Conservation (phyloP, 2,888 invertebrate species). For the Ferrisia virgata region DNA sequence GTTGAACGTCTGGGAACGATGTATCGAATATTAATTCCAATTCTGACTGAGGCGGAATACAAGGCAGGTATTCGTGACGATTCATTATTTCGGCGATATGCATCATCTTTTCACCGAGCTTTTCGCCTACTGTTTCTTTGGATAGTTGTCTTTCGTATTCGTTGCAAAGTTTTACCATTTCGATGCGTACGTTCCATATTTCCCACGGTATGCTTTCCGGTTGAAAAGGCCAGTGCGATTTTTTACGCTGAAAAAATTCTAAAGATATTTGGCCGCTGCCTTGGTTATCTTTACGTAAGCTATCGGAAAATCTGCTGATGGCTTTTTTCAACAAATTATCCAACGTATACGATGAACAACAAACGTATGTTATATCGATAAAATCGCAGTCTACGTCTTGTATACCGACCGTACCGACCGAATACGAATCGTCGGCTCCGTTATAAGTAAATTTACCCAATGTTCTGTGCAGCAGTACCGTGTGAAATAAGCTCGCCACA, state of each 20-base stretch:
- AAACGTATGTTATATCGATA: slow-evolving; percentile 92
- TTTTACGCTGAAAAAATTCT: slow-evolving; percentile 92
- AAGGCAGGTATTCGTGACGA: slow-evolving; percentile 91
- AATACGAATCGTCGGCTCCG: slow-evolving; percentile 89
- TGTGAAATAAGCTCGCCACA: slow-evolving; percentile 86
- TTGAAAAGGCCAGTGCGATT: slow-evolving; percentile 83
- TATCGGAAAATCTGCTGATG: slow-evolving; percentile 74
- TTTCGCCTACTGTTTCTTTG: slow-evolving; percentile 81
- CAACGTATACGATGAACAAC: slow-evolving; percentile 80
- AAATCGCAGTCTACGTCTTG: slow-evolving; percentile 97
- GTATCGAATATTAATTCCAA: slow-evolving; percentile 93
- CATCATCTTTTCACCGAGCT: slow-evolving; percentile 87
- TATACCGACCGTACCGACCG: slow-evolving; percentile 92
- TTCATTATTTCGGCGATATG: slow-evolving; percentile 95
- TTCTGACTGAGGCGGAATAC: slow-evolving; percentile 89
- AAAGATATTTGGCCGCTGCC: slow-evolving; percentile 80
- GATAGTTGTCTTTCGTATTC: slow-evolving; percentile 84
- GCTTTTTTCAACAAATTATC: slow-evolving; percentile 70
- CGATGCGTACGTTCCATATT: slow-evolving; percentile 92
- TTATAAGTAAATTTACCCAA: slow-evolving; percentile 87
- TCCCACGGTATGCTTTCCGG: slow-evolving; percentile 96
- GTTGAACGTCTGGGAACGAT: slow-evolving; percentile 87
- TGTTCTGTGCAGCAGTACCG: slow-evolving; percentile 84
- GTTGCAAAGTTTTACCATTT: slow-evolving; percentile 78
- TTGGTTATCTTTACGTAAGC: slow-evolving; percentile 67